A percentile compares a stretch with the other conserved stretches of the same genome.
Evolutionary conservation across 2,113 vertebrate species (phyloP).

Genomic region (Dinomys branickii): DNA sequence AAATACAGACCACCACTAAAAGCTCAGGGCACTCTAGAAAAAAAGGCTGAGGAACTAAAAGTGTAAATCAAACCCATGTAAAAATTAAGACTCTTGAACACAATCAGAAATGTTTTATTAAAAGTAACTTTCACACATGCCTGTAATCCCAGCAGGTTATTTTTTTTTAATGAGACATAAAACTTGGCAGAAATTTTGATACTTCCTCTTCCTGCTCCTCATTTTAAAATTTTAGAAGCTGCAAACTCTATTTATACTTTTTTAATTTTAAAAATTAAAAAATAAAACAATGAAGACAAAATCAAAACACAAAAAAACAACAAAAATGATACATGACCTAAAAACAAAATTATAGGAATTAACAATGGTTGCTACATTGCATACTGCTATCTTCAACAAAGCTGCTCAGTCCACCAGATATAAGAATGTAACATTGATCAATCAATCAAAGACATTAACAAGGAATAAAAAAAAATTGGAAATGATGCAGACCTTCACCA

Average conservation of each 20-base stretch:
- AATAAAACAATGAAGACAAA: no score
- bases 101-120: neutral
- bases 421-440: no score
- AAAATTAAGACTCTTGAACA: conserved; percentile 19
- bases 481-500: no score
- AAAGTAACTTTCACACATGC: neutral
- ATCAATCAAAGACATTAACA: no score
- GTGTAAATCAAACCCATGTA: neutral
- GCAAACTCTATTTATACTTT: neutral
- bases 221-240: conserved; percentile 24
- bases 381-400: no score
- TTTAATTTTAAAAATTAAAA: no score
- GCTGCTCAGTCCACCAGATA: no score
- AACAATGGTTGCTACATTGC: no score
- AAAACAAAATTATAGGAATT: no score
- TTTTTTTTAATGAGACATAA: neutral
- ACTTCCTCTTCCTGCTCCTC: neutral
- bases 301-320: no score
- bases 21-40: neutral
- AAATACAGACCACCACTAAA: conserved; percentile 7
- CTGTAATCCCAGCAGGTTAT: neutral
- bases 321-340: no score
- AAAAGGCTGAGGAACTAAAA: neutral
- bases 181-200: neutral
- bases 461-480: no score